Base-by-base conservation (phyloP, 2,113 vertebrate species). In the Cyanistes caeruleus region DNA sequence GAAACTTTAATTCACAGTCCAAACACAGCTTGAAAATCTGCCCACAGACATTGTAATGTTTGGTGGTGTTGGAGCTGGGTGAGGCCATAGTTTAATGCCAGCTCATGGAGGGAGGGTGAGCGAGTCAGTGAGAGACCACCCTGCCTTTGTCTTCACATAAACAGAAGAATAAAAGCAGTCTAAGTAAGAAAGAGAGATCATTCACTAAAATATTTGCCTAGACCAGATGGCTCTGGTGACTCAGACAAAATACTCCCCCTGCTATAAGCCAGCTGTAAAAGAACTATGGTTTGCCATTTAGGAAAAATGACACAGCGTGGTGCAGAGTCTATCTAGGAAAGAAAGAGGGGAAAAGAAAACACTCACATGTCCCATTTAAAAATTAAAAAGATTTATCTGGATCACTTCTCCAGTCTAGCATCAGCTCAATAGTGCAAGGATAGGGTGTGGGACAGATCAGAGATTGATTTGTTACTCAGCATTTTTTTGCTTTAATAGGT, bases 211-310 rank as follows among this genome's bases (percentile, higher is more conserved):
- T 94, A 95, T 82, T 94, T 87, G 56, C 41, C 74, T 79, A 19
- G 73, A 94, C 46, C 96, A 96, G 95, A 95, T 93, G 94, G 94
- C 31, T 84, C 65, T 67, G 94, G 44, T 96, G 96, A 97, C 70
- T 94, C 92, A 94, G 87, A 93, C 63, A 84, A 75, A 92, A 89
- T 58, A 76, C 81, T 74, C 70, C 63, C 33, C 77, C 74, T 56
- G 76, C 73, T 92, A 78, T 41, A 49, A 75, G 70, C n/a, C 18
- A 60, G 49, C 55, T 96, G 84, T 78, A 89, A 87, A 87, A 81
- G 62, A 69, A 64, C 56, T 1, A 0, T 39, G 51, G 41, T 56
- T 75, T 91, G 77, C 70, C 77, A 78, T 94, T 84, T 94, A 81
- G 76, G 62, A 88, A 92, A 75, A 87, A 72, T 30, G 37, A 68